These are phyloP conservation scores for Calephelis nemesis DNA, from an alignment of 1,140 invertebrate species.

Conservation along the genomic window DNA sequence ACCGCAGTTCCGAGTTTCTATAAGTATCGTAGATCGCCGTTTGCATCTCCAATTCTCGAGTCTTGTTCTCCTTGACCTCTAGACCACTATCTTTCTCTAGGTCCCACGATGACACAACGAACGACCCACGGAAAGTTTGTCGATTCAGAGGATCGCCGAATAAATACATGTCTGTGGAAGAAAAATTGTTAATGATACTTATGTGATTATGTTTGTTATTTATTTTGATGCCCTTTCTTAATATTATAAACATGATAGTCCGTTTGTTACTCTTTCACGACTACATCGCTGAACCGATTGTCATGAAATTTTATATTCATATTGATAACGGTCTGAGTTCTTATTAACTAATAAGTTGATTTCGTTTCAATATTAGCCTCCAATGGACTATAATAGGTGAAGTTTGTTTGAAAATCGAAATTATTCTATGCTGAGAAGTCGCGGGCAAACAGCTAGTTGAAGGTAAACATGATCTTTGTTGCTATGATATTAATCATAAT, in stretches of 20 bases:
- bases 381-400: too few relatives aligned
- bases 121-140: slow-evolving; percentile 88
- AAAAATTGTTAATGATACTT: slow-evolving; percentile 5
- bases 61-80: slow-evolving; percentile 44
- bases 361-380: too few relatives aligned
- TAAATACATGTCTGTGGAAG: slow-evolving; percentile 88
- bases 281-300: too few relatives aligned
- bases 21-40: slow-evolving; percentile 88
- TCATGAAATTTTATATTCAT: too few relatives aligned
- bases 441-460: too few relatives aligned
- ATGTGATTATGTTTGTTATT: not conserved
- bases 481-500: too few relatives aligned
- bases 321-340: too few relatives aligned
- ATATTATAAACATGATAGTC: not conserved
- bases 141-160: slow-evolving; percentile 87
- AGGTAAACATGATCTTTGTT: too few relatives aligned
- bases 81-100: slow-evolving; percentile 62
- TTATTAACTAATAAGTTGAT: too few relatives aligned
- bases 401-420: too few relatives aligned
- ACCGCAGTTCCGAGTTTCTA: slow-evolving; percentile 83
- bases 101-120: slow-evolving; percentile 83
- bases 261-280: too few relatives aligned
- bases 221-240: not conserved
- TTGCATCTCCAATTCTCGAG: slow-evolving; percentile 83
- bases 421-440: too few relatives aligned